A percentile compares a stretch with the other conserved stretches of the same genome.
These are phyloP conservation scores for Bombus turneri DNA, from an alignment of 1,140 invertebrate species.

Conservation along the genomic window DNA sequence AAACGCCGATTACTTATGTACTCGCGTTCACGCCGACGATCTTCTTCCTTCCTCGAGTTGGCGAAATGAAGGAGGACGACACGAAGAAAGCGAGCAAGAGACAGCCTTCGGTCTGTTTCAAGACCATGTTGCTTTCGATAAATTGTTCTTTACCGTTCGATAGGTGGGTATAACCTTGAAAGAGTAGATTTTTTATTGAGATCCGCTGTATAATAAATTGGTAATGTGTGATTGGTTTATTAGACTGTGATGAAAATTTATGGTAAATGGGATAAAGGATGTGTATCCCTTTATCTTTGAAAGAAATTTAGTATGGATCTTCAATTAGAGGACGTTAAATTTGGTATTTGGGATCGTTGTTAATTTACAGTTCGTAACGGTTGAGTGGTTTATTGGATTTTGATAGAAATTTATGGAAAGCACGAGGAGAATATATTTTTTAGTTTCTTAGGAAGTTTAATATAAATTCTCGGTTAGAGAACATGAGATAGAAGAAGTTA, in stretches of 20 bases:
- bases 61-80: not conserved
- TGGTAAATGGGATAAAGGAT: no score
- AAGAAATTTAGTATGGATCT: no score
- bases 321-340: no score
- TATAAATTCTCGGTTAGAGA: no score
- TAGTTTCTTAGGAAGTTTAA: no score
- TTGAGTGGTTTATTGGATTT: no score
- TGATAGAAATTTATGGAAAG: no score
- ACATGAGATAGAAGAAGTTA: no score
- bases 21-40: slow-evolving; percentile 2
- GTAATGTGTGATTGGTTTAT: not conserved
- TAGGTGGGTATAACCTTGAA: not conserved
- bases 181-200: not conserved
- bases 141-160: not conserved
- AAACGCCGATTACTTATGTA: slow-evolving; percentile 67
- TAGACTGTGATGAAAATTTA: not conserved
- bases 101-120: not conserved
- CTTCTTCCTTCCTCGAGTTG: slow-evolving; percentile 16
- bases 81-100: not conserved
- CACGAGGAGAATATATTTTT: no score
- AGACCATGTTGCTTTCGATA: not conserved
- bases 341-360: no score
- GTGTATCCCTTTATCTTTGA: no score
- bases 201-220: not conserved
- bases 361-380: no score